Evolutionary conservation across 2,113 vertebrate species (phyloP).

Genomic region (Camelus dromedarius): DNA sequence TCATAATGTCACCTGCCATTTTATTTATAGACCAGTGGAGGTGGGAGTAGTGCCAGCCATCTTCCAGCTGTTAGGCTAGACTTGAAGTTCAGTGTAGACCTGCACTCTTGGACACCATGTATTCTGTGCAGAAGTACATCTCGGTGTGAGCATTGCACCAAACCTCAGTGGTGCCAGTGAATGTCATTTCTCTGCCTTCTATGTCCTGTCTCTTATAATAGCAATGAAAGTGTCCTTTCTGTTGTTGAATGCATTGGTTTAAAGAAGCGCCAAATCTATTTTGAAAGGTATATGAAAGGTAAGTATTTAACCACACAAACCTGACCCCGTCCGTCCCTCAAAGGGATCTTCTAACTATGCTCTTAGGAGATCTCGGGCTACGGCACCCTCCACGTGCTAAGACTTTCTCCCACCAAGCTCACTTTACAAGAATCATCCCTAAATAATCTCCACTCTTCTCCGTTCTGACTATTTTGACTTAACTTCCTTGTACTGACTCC

Average conservation of each 20-base stretch:
- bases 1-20: constrained; percentile 44
- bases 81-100: constrained; percentile 38
- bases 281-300: constrained; percentile 82
- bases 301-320: constrained; percentile 79
- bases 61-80: constrained; percentile 58
- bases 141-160: not conserved
- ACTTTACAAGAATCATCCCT: constrained; percentile 69
- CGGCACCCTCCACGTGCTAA: constrained; percentile 75
- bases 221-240: constrained; percentile 72
- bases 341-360: constrained; percentile 88
- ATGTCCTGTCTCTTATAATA: constrained; percentile 41
- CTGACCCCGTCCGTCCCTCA: constrained; percentile 74
- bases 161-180: not conserved
- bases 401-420: constrained; percentile 74
- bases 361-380: constrained; percentile 88
- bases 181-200: constrained; percentile 28
- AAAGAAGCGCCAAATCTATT: constrained; percentile 69
- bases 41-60: constrained; percentile 50
- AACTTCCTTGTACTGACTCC: constrained; percentile 79
- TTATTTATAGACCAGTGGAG: constrained; percentile 52
- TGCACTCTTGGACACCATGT: not conserved
- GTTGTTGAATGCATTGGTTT: constrained; percentile 55
- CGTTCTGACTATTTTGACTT: constrained; percentile 84
- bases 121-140: not conserved
- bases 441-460: constrained; percentile 85